Evolutionary conservation across 2,888 invertebrate species (phyloP).

Genomic region (Eristalis pertinax): DNA sequence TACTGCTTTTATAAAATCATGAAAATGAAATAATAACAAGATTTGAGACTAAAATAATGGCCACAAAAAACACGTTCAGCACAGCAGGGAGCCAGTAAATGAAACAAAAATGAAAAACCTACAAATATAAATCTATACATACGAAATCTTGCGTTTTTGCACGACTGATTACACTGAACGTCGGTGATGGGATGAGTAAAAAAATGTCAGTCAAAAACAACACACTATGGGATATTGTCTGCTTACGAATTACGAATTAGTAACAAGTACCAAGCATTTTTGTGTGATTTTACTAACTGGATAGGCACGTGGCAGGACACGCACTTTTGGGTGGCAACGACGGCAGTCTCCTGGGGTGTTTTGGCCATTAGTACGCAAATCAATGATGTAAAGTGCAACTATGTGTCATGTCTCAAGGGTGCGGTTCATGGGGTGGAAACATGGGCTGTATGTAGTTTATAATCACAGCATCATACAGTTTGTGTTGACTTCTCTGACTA

Average conservation of each 20-base stretch:
- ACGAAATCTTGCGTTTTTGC: slow-evolving; percentile 43
- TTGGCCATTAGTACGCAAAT: slow-evolving; percentile 41
- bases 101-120: slow-evolving; percentile 25
- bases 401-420: slow-evolving; percentile 57
- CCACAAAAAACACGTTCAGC: slow-evolving; percentile 43
- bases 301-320: slow-evolving; percentile 51
- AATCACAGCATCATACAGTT: not conserved
- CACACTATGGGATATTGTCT: slow-evolving; percentile 9
- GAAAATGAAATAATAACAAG: slow-evolving; percentile 38
- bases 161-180: slow-evolving; percentile 38
- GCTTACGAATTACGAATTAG: slow-evolving; percentile 23
- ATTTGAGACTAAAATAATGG: slow-evolving; percentile 39
- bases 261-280: slow-evolving; percentile 9
- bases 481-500: slow-evolving; percentile 13
- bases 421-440: not conserved
- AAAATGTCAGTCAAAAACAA: slow-evolving; percentile 44
- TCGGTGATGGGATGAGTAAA: slow-evolving; percentile 58
- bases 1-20: not conserved
- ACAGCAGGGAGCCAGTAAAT: slow-evolving; percentile 28
- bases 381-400: slow-evolving; percentile 40
- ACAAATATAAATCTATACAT: not conserved
- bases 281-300: slow-evolving; percentile 24
- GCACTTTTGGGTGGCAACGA: slow-evolving; percentile 60
- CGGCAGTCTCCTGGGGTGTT: slow-evolving; percentile 30
- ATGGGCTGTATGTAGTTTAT: not conserved